Evolutionary conservation across 2,797 vertebrate species (phyloP).

Genomic region (Mastacembelus armatus): DNA sequence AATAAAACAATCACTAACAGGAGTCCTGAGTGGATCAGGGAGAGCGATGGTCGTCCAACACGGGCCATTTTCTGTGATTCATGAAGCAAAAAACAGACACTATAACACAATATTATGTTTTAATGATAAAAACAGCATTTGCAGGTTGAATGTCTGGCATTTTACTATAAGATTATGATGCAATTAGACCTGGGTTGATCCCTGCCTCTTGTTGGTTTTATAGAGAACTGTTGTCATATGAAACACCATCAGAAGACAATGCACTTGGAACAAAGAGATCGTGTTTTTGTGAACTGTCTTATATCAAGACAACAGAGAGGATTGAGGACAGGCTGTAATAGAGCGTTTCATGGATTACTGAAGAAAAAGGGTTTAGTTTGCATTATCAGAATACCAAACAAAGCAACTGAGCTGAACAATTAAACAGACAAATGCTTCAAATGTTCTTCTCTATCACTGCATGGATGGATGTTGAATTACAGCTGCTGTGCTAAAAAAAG

Average conservation of each 20-base stretch:
- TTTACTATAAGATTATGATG: neutral
- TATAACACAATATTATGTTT: no score
- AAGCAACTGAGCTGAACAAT: constrained; percentile 27
- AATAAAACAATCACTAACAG: constrained; percentile 79
- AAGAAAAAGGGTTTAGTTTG: constrained; percentile 40
- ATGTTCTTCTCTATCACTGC: constrained; percentile 21
- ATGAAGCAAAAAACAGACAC: constrained; percentile 56
- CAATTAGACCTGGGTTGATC: constrained; percentile 11
- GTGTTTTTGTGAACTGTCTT: constrained; percentile 39
- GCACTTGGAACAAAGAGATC: constrained; percentile 34
- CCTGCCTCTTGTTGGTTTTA: constrained; percentile 5
- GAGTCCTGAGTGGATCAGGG: constrained; percentile 73
- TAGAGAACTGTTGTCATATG: constrained; percentile 29
- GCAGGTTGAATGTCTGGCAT: neutral
- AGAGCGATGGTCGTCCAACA: constrained; percentile 54
- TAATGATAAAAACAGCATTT: neutral
- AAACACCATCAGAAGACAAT: constrained; percentile 49
- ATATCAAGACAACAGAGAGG: constrained; percentile 45
- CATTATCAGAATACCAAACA: constrained; percentile 49
- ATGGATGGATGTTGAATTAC: constrained; percentile 22
- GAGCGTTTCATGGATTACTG: constrained; percentile 58
- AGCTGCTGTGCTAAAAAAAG: constrained; percentile 25
- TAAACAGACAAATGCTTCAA: constrained; percentile 27
- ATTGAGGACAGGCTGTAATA: constrained; percentile 60
- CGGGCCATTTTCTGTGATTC: constrained; percentile 76